phyloP scores from a whole-genome alignment of 1,140 invertebrate species.

The Akabosia matsudoensis region DNA sequence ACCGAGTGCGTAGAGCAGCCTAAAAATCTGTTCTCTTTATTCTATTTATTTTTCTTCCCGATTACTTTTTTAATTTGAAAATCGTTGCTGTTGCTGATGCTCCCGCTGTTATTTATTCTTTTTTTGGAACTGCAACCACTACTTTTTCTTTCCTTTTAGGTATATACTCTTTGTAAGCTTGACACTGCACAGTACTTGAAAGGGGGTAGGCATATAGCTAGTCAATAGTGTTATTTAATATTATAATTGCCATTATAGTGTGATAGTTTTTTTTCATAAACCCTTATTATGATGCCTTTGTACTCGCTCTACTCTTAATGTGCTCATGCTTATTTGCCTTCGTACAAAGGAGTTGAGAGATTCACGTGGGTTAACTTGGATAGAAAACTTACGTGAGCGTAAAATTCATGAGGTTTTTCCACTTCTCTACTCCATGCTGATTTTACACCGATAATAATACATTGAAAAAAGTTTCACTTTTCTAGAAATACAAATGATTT shows the following conservation, averaged over 20 bases:
- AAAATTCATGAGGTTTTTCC: constrained; percentile 6
- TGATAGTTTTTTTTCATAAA: background rate
- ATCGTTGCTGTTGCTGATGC: constrained; percentile 1
- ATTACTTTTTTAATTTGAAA: constrained; percentile 11
- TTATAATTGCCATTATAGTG: background rate
- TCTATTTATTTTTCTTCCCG: background rate
- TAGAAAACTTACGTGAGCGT: background rate
- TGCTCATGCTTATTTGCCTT: background rate
- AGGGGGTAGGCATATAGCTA: no score
- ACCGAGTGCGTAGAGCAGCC: background rate
- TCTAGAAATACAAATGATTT: background rate
- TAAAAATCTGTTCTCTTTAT: no score
- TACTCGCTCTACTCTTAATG: background rate
- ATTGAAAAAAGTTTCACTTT: background rate
- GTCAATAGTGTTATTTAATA: background rate
- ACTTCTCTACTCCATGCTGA: background rate
- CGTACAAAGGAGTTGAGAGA: background rate
- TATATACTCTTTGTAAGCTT: no score
- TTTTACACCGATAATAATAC: background rate
- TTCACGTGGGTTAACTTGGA: background rate
- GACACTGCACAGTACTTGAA: no score
- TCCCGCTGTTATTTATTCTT: background rate
- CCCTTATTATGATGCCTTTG: background rate
- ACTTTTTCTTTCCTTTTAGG: background rate
- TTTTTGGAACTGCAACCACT: background rate